These are phyloP conservation scores for Labeo rohita DNA, from an alignment of 2,113 vertebrate genomes.

Conservation along the genomic window DNA sequence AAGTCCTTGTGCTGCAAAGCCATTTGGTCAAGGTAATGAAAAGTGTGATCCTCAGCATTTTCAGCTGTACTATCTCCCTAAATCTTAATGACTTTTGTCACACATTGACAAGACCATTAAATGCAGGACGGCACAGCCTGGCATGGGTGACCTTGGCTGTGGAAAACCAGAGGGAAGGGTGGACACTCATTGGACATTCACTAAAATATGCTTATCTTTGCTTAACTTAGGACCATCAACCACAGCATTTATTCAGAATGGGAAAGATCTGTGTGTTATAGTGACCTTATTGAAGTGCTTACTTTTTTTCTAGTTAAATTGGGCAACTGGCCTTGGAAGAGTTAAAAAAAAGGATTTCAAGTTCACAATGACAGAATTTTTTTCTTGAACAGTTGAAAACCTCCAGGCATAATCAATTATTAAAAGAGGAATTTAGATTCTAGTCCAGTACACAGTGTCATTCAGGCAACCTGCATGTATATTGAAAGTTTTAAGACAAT, in stretches of 20 bases:
- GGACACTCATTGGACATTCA: background rate
- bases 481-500: too few species aligned
- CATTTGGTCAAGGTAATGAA: constrained; percentile 64
- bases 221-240: background rate
- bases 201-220: background rate
- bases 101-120: constrained; percentile 61
- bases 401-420: too few species aligned
- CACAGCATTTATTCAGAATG: background rate
- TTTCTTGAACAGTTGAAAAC: too few species aligned
- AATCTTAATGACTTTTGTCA: constrained; percentile 77
- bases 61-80: constrained; percentile 64
- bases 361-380: too few species aligned
- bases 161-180: background rate
- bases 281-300: background rate
- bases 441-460: too few species aligned
- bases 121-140: constrained; percentile 44
- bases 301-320: too few species aligned
- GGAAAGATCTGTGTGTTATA: background rate
- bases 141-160: constrained; percentile 66
- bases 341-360: too few species aligned
- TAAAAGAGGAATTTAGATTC: too few species aligned
- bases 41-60: constrained; percentile 71
- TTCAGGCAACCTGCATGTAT: too few species aligned
- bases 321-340: too few species aligned
- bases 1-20: constrained; percentile 56